Percentiles rank a stretch among this genome's conserved stretches.
These are phyloP conservation scores for Holotrichia oblita DNA, from an alignment of 1,140 invertebrate genomes.

Conservation along the genomic window DNA sequence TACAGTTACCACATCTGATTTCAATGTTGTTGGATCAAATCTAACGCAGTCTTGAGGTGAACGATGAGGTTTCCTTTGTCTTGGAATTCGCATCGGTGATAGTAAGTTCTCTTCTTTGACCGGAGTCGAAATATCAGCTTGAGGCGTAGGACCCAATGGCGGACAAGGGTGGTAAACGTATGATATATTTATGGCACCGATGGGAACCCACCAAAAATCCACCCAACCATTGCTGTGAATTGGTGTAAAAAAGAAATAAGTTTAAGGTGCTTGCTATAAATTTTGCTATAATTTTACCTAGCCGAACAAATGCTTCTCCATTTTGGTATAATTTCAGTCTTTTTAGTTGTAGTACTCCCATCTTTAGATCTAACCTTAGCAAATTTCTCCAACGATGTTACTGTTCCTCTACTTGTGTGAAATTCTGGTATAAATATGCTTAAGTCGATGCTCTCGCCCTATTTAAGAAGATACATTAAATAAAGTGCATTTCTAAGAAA, in stretches of 20 bases:
- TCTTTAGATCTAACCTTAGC: slow-evolving; percentile 85
- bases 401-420: slow-evolving; percentile 83
- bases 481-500: neutral
- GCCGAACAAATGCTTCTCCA: slow-evolving; percentile 89
- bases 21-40: slow-evolving; percentile 86
- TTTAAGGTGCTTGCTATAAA: too few species aligned
- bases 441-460: slow-evolving; percentile 91
- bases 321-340: slow-evolving; percentile 72
- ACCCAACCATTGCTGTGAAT: slow-evolving; percentile 82
- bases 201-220: slow-evolving; percentile 95
- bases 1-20: slow-evolving; percentile 87
- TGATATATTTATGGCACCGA: slow-evolving; percentile 88
- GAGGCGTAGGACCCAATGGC: slow-evolving; percentile 83
- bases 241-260: too few species aligned
- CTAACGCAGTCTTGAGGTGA: slow-evolving; percentile 66
- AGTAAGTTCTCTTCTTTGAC: slow-evolving; percentile 93
- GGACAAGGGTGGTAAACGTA: slow-evolving; percentile 93
- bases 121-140: slow-evolving; percentile 91
- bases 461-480: neutral
- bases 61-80: slow-evolving; percentile 64
- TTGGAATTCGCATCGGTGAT: slow-evolving; percentile 89
- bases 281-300: slow-evolving; percentile 60
- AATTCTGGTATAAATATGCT: slow-evolving; percentile 91
- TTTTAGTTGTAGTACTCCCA: slow-evolving; percentile 65
- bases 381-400: slow-evolving; percentile 88